Percentiles rank a stretch among this genome's conserved stretches.
phyloP scores from a whole-genome alignment of 2,113 vertebrate genomes.

The Bettongia penicillata region DNA sequence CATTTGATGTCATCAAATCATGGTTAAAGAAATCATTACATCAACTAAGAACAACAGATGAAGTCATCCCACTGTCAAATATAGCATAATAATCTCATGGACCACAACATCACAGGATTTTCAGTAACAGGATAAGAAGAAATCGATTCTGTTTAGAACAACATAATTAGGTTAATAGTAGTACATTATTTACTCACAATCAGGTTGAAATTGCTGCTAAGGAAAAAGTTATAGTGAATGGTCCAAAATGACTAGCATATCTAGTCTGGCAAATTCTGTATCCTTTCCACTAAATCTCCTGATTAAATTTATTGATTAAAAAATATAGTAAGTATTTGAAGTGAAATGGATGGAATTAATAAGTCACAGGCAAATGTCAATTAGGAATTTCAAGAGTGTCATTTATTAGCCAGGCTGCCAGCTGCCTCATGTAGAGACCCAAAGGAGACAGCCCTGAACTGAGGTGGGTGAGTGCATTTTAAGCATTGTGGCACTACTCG shows the following conservation, averaged over 20 bases:
- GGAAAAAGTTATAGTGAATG: slow-evolving; percentile 83
- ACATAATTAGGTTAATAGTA: slow-evolving; percentile 83
- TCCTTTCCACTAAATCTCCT: slow-evolving; percentile 17
- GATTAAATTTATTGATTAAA: slow-evolving; percentile 21
- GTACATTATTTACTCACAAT: slow-evolving; percentile 82
- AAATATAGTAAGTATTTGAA: not conserved
- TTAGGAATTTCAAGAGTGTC: too few relatives aligned
- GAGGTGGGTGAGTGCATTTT: too few relatives aligned
- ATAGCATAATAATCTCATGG: slow-evolving; percentile 86
- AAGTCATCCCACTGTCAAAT: slow-evolving; percentile 84
- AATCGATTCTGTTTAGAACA: slow-evolving; percentile 80
- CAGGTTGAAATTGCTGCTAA: slow-evolving; percentile 80
- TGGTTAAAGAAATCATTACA: slow-evolving; percentile 81
- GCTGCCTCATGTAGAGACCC: too few relatives aligned
- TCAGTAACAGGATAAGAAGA: slow-evolving; percentile 82
- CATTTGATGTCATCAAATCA: slow-evolving; percentile 79
- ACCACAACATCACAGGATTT: slow-evolving; percentile 85
- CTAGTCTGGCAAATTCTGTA: slow-evolving; percentile 80
- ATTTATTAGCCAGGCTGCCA: too few relatives aligned
- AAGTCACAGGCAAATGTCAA: too few relatives aligned
- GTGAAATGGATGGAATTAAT: too few relatives aligned
- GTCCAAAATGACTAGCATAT: slow-evolving; percentile 85
- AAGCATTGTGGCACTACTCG: too few relatives aligned
- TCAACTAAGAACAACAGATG: slow-evolving; percentile 77
- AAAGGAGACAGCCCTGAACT: too few relatives aligned